Evolutionary conservation across 2,113 vertebrate genomes (phyloP), one percentile per base, ranked within the genome.

Genomic region (Onychorhynchus coronatus): DNA sequence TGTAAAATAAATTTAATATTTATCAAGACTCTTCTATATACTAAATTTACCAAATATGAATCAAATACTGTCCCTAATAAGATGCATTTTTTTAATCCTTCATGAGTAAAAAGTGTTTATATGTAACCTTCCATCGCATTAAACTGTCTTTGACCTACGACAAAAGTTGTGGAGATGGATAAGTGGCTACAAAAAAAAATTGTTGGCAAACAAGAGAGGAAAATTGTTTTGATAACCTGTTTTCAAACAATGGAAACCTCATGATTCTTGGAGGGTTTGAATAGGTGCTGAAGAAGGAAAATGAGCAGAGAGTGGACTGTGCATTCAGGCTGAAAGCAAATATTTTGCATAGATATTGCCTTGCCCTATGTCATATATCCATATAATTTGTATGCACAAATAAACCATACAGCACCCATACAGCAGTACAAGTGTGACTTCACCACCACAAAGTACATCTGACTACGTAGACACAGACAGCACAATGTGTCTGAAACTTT

Each of bases 401-500:
- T 91, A 47, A 87, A 93, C 52, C 9, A 33, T 49, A 18, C 12
- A 16, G 11, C 42, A 37, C 24, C 49, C 19, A n/a, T 24, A 42
- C n/a, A 41, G 23, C 74, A 83, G 61, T 10, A 23, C 55, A 65
- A 14, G 24, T 85, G 86, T 91, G 53, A 76, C 63, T 96, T 83
- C 73, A 4, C 16, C 46, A 46, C 50, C 62, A 61, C 37, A 46
- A 83, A 77, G 42, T 63, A 80, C 9, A 13, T 35, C 42, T 65
- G 53, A 79, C 15, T 58, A 27, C 37, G 65, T 75, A 91, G 81
- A 92, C 53, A 88, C n/a, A 88, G 70, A 42, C 6, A 92, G 80
- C 18, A 72, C 35, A 96, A 78, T 42, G 58, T 61, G 87, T 71
- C 79, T 83, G 37, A 97, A 89, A 94, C 35, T 86, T 11, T 97